A percentile compares a stretch with the other conserved stretches of the same genome.
Conservation (phyloP, 2,888 invertebrate genomes). For the Bimastos eiseni region DNA sequence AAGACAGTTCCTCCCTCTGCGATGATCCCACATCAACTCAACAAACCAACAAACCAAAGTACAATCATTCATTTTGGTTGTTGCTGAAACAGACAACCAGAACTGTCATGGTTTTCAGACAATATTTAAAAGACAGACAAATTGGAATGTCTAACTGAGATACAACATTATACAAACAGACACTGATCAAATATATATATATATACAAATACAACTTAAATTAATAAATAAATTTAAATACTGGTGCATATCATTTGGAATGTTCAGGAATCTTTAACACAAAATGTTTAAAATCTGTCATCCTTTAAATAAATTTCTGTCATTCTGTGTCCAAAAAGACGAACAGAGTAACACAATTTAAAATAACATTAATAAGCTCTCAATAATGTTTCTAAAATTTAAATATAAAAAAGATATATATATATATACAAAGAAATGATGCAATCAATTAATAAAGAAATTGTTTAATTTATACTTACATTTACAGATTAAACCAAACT, state of each 20-base stretch:
- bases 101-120: background rate
- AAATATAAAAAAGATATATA: background rate
- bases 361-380: background rate
- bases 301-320: background rate
- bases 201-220: background rate
- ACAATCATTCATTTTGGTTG: background rate
- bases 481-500: constrained; percentile 1
- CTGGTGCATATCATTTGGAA: constrained; percentile 13
- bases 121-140: background rate
- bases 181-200: background rate
- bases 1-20: background rate
- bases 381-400: constrained; percentile 4
- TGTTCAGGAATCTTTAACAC: constrained; percentile 2
- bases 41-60: background rate
- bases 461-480: background rate
- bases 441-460: background rate
- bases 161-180: background rate
- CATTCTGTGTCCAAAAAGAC: background rate
- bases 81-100: background rate
- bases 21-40: background rate
- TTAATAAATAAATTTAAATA: constrained; percentile 13
- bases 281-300: background rate
- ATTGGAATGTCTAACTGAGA: background rate
- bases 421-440: background rate
- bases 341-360: background rate